These are phyloP conservation scores for Minunthozetes semirufus DNA, from an alignment of 2,888 invertebrate species.

Conservation along the genomic window DNA sequence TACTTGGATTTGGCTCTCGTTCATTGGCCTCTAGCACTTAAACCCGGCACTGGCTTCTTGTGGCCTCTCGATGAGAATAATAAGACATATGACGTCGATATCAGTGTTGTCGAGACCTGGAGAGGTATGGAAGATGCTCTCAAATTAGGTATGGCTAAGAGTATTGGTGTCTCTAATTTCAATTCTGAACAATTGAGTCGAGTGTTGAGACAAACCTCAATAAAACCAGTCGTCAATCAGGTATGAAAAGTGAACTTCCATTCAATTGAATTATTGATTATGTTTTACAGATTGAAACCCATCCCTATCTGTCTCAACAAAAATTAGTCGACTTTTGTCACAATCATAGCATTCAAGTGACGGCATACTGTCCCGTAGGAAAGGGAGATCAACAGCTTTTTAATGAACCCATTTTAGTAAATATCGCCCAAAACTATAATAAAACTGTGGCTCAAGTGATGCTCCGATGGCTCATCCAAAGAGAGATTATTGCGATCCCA, in stretches of 20 bases:
- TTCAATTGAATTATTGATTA: not conserved
- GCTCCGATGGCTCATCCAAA: conserved; percentile 34
- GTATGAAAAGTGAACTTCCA: not conserved
- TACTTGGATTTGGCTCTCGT: conserved; percentile 29
- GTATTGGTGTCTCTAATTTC: conserved; percentile 80
- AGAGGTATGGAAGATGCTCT: conserved; percentile 33
- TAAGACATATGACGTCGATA: conserved; percentile 3
- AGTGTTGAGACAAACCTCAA: not conserved
- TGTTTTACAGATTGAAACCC: conserved; percentile 20
- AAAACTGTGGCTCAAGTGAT: conserved; percentile 24
- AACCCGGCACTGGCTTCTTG: not conserved
- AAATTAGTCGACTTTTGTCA: conserved; percentile 28
- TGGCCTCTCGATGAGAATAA: not conserved
- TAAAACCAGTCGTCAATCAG: conserved; percentile 36
- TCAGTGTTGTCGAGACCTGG: conserved; percentile 31
- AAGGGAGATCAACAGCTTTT: conserved; percentile 5
- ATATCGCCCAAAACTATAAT: conserved; percentile 27
- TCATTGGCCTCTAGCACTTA: conserved; percentile 29
- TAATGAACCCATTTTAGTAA: not conserved
- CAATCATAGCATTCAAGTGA: not conserved
- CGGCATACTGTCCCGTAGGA: conserved; percentile 34
- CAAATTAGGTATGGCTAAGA: conserved; percentile 59
- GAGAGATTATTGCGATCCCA: conserved; percentile 28
- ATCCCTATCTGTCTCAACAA: conserved; percentile 33
- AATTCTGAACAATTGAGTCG: conserved; percentile 61